Evolutionary conservation across 1,140 invertebrate species (phyloP), one percentile per base, ranked within the genome.

Genomic region (Thaumatotibia leucotreta): DNA sequence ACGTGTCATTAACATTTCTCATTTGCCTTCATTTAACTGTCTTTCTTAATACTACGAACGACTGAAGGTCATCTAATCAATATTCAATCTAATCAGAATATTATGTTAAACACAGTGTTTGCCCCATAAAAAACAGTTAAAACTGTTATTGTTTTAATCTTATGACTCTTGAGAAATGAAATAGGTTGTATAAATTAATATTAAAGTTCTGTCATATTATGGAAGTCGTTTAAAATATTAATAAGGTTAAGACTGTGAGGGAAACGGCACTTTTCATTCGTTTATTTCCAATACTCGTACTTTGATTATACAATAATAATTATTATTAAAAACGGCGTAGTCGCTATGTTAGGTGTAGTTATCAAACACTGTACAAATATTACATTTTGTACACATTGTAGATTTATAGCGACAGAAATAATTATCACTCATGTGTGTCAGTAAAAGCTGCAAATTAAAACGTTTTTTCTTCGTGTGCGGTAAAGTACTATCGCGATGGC

Each of bases 1-100:
- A 20, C 2, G 84, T 82, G 82, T 83, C 84, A 79, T 79, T 82
- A 83, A 81, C 80, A 76, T 84, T 84, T 83, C 79, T 79, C 76
- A 83, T 73, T 74, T 71, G 67, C 71, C 52, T 58, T 58, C n/a
- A 31, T 58, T 58, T 58, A 14, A 58, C 52, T 58, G 52, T 58
- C 52, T 58, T 58, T 27, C 52, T 58, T 58, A 58, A 58, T 58
- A 58, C 24, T 24, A 24, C 52, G 27, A 31, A 58, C 52, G 52
- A 29, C 52, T 58, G 52, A 58, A 58, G 52, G 52, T 58, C 52
- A 58, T 58, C 52, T 58, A 58, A 58, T 58, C 52, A 58, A 58
- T 58, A 58, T 58, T 31, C 52, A 58, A 58, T 58, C 52, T 58
- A 58, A 58, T 58, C 52, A 58, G 52, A 58, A 58, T 58, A 58